phyloP scores from a whole-genome alignment of 2,797 vertebrate species.

The Clarias platycephalus region DNA sequence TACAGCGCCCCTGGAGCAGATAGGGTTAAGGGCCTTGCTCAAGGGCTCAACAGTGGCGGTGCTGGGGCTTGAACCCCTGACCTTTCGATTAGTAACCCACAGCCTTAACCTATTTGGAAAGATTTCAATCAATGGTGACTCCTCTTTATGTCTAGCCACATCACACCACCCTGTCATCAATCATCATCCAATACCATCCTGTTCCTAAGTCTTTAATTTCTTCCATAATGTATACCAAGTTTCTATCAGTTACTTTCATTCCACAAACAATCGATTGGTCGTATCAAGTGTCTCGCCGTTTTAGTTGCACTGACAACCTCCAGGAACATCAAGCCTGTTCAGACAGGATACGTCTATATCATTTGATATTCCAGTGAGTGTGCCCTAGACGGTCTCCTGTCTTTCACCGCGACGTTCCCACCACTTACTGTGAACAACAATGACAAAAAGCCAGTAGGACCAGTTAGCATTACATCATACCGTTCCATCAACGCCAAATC shows the following conservation, averaged over 20 bases:
- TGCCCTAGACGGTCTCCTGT: not conserved
- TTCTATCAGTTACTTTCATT: not conserved
- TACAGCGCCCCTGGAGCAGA: too few relatives aligned
- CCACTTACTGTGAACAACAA: constrained; percentile 6
- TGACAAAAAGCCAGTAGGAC: not conserved
- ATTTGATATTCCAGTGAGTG: not conserved
- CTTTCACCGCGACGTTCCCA: not conserved
- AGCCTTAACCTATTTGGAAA: too few relatives aligned
- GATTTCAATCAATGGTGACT: not conserved
- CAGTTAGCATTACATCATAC: constrained; percentile 21
- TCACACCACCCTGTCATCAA: not conserved
- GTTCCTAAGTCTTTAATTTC: not conserved
- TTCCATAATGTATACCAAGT: not conserved
- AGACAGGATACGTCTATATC: constrained; percentile 6
- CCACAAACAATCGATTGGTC: not conserved
- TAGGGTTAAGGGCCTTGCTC: too few relatives aligned
- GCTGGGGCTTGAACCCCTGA: too few relatives aligned
- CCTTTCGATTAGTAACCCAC: too few relatives aligned
- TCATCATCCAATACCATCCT: not conserved
- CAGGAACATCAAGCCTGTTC: not conserved
- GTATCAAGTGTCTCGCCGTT: not conserved
- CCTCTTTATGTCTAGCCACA: not conserved
- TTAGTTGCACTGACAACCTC: not conserved
- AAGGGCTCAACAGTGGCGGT: too few relatives aligned
- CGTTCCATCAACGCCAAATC: not conserved